Percentiles rank a stretch among this genome's conserved stretches.
Conservation (phyloP, 2,113 vertebrate genomes). For the Pangasianodon gigas region DNA sequence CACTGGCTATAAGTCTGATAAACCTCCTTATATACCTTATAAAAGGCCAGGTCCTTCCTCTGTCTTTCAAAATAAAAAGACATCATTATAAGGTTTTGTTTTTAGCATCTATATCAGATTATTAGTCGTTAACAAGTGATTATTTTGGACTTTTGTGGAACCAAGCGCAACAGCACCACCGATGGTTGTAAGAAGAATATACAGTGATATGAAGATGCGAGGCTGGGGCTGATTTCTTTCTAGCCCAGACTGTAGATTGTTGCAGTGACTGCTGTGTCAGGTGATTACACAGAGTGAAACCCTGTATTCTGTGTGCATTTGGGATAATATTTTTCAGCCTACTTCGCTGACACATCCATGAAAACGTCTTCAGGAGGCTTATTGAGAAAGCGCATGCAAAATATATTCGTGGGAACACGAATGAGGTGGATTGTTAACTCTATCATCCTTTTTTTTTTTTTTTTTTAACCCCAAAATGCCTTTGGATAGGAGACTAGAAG, state of each 20-base stretch:
- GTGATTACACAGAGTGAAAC: neutral
- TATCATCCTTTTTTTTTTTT: neutral
- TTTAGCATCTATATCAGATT: neutral
- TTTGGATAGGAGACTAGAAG: neutral
- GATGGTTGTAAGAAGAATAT: neutral
- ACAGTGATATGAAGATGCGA: neutral
- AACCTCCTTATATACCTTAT: neutral
- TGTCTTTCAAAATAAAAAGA: neutral
- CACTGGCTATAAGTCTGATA: neutral
- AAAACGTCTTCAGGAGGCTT: neutral
- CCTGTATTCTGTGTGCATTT: neutral
- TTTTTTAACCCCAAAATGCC: neutral
- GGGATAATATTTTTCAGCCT: neutral
- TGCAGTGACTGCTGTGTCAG: neutral
- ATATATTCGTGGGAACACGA: neutral
- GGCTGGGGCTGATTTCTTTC: neutral
- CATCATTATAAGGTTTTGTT: neutral
- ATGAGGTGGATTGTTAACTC: neutral
- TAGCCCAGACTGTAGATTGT: neutral
- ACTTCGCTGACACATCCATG: too few relatives aligned
- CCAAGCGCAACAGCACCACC: neutral
- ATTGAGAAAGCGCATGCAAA: neutral
- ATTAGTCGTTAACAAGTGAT: neutral
- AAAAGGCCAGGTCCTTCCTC: neutral
- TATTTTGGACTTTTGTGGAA: neutral